phyloP scores from a whole-genome alignment of 2,113 vertebrate genomes.

The Eublepharis macularius region DNA sequence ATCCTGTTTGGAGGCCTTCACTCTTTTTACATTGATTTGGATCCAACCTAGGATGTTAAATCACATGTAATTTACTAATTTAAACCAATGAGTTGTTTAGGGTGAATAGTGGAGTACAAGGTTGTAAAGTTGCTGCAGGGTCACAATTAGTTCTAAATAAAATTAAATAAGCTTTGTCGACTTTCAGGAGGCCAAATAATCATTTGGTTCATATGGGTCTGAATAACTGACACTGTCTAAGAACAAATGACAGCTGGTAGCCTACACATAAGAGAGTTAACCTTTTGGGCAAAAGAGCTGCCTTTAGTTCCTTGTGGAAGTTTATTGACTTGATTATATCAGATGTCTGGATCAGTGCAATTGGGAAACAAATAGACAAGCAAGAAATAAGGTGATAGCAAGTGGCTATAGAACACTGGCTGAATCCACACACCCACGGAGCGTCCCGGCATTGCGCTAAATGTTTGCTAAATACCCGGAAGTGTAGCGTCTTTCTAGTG shows the following conservation, averaged over 20 bases:
- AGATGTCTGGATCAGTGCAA: background rate
- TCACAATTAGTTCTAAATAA: background rate
- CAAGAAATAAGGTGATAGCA: background rate
- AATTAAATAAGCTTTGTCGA: background rate
- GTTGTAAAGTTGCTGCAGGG: constrained; percentile 18
- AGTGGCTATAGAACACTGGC: background rate
- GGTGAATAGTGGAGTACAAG: constrained; percentile 7
- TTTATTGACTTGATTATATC: background rate
- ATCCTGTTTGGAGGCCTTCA: no score
- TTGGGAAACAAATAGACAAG: background rate
- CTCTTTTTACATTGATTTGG: no score
- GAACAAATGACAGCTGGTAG: background rate
- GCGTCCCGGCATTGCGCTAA: no score
- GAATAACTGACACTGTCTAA: background rate
- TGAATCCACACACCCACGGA: no score
- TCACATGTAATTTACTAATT: constrained; percentile 29
- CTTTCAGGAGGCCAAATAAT: background rate
- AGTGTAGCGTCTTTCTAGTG: no score
- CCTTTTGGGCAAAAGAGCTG: background rate
- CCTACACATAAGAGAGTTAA: background rate
- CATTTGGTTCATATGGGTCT: background rate
- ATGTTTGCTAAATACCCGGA: no score
- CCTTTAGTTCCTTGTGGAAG: constrained; percentile 1
- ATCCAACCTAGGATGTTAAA: background rate
- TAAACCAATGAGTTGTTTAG: background rate